Conservation (phyloP, 2,797 vertebrate genomes). For the Bufotes viridis region DNA sequence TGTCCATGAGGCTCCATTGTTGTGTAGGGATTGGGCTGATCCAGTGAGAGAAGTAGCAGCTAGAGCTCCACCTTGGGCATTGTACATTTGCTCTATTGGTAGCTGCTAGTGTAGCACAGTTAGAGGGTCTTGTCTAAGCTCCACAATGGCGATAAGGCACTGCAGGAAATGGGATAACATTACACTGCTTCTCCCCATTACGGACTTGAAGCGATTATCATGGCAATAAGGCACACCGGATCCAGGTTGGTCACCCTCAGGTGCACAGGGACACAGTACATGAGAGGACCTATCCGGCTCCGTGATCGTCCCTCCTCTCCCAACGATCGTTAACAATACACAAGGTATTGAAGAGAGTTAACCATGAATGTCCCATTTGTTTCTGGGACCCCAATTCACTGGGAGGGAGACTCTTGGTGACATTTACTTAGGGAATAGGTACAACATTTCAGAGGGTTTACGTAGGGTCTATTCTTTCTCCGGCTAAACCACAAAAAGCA, state of each 20-base stretch:
- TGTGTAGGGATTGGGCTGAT: constrained; percentile 46
- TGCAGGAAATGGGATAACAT: constrained; percentile 62
- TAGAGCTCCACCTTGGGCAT: constrained; percentile 53
- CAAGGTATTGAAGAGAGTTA: constrained; percentile 31
- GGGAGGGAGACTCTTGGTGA: constrained; percentile 40
- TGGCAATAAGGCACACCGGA: constrained; percentile 62
- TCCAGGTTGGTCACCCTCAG: constrained; percentile 61
- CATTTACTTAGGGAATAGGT: constrained; percentile 6
- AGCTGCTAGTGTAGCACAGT: constrained; percentile 59
- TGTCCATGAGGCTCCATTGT: constrained; percentile 39
- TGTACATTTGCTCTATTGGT: constrained; percentile 50
- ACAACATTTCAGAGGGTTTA: constrained; percentile 43
- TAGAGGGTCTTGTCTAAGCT: constrained; percentile 63
- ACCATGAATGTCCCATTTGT: not conserved
- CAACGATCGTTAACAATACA: constrained; percentile 31
- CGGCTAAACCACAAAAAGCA: constrained; percentile 62
- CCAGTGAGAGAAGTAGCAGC: constrained; percentile 59
- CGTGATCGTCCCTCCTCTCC: constrained; percentile 48
- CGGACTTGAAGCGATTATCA: constrained; percentile 63
- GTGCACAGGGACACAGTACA: constrained; percentile 56
- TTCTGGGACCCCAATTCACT: constrained; percentile 31
- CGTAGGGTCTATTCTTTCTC: constrained; percentile 60
- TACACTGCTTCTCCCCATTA: constrained; percentile 58
- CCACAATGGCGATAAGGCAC: constrained; percentile 63
- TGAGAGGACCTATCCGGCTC: constrained; percentile 59